Percentiles rank a stretch among this genome's conserved stretches.
These are phyloP conservation scores for Coleophora deauratella DNA, from an alignment of 2,888 invertebrate genomes.

Conservation along the genomic window DNA sequence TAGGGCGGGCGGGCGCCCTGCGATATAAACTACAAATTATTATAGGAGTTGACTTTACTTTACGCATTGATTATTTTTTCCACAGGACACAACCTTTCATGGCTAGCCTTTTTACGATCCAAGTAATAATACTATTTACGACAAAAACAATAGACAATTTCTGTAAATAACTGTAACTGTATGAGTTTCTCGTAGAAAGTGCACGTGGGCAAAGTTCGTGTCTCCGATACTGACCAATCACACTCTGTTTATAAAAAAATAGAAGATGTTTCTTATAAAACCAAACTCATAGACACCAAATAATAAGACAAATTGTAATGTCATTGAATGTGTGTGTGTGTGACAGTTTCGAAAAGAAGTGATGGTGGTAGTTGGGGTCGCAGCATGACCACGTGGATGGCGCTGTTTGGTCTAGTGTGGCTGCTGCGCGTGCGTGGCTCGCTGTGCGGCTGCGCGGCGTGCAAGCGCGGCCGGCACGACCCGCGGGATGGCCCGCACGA, in stretches of 20 bases:
- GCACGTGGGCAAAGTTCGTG: too few relatives aligned
- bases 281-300: too few relatives aligned
- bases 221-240: too few relatives aligned
- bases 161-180: too few relatives aligned
- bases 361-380: constrained; percentile 51
- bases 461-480: constrained; percentile 70
- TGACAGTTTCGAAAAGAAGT: constrained; percentile 20
- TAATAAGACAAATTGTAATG: not conserved
- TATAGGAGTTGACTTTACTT: not conserved
- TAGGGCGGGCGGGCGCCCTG: not conserved
- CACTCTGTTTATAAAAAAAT: too few relatives aligned
- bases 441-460: constrained; percentile 83
- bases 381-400: constrained; percentile 80
- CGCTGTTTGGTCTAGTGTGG: constrained; percentile 91
- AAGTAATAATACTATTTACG: not conserved
- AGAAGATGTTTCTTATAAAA: too few relatives aligned
- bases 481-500: constrained; percentile 38
- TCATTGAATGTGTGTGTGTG: constrained; percentile 3
- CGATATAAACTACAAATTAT: not conserved
- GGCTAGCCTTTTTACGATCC: not conserved
- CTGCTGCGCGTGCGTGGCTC: constrained; percentile 86
- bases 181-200: too few relatives aligned
- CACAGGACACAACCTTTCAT: not conserved
- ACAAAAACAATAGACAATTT: too few relatives aligned
- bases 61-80: not conserved